Base-by-base conservation (phyloP, 1,140 invertebrate species). In the Ctenoplectra terminalis region DNA sequence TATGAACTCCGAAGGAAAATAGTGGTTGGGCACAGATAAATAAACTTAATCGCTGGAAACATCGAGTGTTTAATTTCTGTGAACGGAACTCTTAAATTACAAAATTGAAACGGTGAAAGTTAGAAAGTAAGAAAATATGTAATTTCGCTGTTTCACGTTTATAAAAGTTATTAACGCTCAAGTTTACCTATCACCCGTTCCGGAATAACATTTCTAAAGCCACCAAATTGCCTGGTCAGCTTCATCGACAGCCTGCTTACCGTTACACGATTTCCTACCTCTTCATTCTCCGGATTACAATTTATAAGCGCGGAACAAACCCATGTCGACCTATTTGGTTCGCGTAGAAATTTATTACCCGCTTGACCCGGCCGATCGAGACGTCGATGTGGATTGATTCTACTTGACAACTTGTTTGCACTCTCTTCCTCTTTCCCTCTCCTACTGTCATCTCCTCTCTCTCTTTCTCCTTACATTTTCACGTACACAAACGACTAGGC, bases 281-380 rank as follows among this genome's bases (percentile, higher is more conserved):
- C 60, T 77, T 81, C 85, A 52, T 79, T 67, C 61, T 48, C 78
- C 37, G 50, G 74, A 84, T 78, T 78, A 84, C 87, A 87, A 87
- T 87, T 87, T 84, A 84, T 84, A 84, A 87, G 46, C 79, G 31
- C 37, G 74, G 63, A 64, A 72, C 56, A 64, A 70, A 66, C 63
- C 58, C 70, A 73, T 46, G 73, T 78, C 86, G 85, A 82, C 70
- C 82, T 79, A 87, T 87, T 87, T 84, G 82, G 66, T 71, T 31
- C 60, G 58, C 56, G 69, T 56, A 43, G 82, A 87, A 87, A 87
- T 87, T 87, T 87, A 87, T 87, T 87, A 72, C 67, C 74, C 71
- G 71, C 74, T 87, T 87, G 82, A 87, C 85, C 74, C n/a, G 48
- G 23, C 73, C 58, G 81, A 87, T 87, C 81, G 66, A 74, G 77